Evolutionary conservation across 2,797 vertebrate species (phyloP).

Genomic region (Dendrocincla fuliginosa): DNA sequence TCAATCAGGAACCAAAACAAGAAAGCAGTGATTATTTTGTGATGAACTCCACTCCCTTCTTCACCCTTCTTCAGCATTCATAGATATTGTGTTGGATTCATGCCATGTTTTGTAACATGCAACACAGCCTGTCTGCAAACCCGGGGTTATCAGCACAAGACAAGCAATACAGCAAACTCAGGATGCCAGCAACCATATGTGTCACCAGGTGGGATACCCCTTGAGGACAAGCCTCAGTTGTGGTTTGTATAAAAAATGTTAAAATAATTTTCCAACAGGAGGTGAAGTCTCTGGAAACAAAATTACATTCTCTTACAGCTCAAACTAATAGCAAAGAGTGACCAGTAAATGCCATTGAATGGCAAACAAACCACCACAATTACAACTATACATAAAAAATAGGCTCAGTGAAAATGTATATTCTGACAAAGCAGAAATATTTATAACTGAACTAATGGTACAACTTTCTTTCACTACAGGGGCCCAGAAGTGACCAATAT

Average conservation of each 20-base stretch:
- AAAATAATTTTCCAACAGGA: background rate
- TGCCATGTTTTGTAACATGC: background rate
- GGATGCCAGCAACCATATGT: background rate
- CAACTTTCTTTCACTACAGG: background rate
- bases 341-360: background rate
- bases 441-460: background rate
- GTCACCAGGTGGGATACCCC: background rate
- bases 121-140: background rate
- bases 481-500: background rate
- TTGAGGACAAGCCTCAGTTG: background rate
- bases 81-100: background rate
- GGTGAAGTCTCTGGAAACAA: background rate
- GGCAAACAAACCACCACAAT: background rate
- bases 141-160: background rate
- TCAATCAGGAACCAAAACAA: background rate
- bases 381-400: background rate
- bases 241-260: background rate
- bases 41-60: background rate
- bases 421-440: background rate
- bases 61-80: background rate
- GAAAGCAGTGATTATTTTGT: background rate
- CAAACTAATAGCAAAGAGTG: background rate
- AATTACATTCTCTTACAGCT: background rate
- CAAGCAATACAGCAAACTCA: rapidly evolving
- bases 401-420: background rate